A percentile compares a stretch with the other conserved stretches of the same genome.
Evolutionary conservation across 2,888 invertebrate species (phyloP).

Genomic region (Drosophila percnosoma): DNA sequence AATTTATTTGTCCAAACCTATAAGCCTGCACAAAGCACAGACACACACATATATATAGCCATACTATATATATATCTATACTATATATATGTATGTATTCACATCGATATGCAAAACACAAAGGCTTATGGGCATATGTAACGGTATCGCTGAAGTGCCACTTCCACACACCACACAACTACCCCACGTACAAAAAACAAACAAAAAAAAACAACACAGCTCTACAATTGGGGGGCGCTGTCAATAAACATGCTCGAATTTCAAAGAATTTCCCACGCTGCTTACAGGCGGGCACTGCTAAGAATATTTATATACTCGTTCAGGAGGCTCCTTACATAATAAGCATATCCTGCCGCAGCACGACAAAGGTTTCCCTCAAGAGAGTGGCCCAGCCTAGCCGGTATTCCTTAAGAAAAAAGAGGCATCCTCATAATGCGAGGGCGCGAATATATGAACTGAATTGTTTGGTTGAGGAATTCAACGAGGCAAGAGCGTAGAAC

Average conservation of each 20-base stretch:
- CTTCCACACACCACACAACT: slow-evolving; percentile 30
- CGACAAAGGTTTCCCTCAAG: slow-evolving; percentile 56
- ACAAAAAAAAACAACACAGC: slow-evolving; percentile 3
- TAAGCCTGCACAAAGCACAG: slow-evolving; percentile 16
- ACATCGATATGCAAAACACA: slow-evolving; percentile 38
- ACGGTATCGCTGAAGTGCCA: slow-evolving; percentile 57
- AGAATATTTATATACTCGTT: neutral
- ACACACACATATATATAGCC: neutral
- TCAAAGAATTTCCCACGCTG: slow-evolving; percentile 81
- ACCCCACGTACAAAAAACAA: slow-evolving; percentile 10
- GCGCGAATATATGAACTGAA: slow-evolving; percentile 21
- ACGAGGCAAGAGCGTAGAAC: slow-evolving; percentile 19
- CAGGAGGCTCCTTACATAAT: slow-evolving; percentile 42
- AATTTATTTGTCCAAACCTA: slow-evolving; percentile 42
- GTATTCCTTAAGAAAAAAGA: slow-evolving; percentile 1
- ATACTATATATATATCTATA: neutral
- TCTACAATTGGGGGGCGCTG: slow-evolving; percentile 14
- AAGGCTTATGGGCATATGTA: slow-evolving; percentile 33
- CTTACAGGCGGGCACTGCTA: slow-evolving; percentile 52
- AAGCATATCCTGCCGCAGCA: slow-evolving; percentile 60
- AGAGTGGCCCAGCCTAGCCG: neutral
- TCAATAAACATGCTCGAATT: slow-evolving; percentile 74
- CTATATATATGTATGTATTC: slow-evolving; percentile 20
- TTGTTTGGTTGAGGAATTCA: slow-evolving; percentile 3
- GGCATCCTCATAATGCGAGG: slow-evolving; percentile 55